Conservation (phyloP, 2,888 invertebrate species). For the Chrysina gloriosa region DNA sequence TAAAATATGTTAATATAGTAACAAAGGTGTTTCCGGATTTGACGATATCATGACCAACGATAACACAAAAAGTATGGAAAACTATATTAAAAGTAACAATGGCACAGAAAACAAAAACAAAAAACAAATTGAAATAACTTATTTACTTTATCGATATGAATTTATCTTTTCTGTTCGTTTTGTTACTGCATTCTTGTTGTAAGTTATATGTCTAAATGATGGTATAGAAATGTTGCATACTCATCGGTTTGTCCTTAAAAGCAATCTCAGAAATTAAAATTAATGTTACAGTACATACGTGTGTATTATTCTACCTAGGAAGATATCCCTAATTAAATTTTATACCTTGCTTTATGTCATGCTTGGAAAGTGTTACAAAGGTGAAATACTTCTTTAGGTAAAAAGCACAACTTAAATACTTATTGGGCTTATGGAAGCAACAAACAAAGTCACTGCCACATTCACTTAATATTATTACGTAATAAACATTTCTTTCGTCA, state of each 20-base stretch:
- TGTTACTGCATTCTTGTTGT: too few relatives aligned
- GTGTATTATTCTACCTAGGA: neutral
- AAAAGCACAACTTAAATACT: neutral
- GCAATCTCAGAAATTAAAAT: neutral
- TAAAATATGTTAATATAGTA: too few relatives aligned
- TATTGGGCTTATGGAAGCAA: neutral
- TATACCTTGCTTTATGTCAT: neutral
- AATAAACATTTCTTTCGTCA: too few relatives aligned
- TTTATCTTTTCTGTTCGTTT: too few relatives aligned
- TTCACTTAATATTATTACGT: neutral
- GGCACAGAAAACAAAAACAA: too few relatives aligned
- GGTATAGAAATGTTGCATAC: neutral
- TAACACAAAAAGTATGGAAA: too few relatives aligned
- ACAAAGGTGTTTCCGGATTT: too few relatives aligned
- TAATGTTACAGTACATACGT: constrained; percentile 5
- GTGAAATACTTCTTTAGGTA: neutral
- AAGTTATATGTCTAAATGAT: too few relatives aligned
- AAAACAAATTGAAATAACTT: too few relatives aligned
- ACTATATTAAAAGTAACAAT: too few relatives aligned
- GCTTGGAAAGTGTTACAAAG: neutral
- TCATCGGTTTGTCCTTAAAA: neutral
- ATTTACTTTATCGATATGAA: too few relatives aligned
- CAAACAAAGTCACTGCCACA: neutral
- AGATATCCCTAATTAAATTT: constrained; percentile 6
- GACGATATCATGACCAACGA: too few relatives aligned